These are phyloP conservation scores for Leptinotarsa lineolata DNA, from an alignment of 1,140 invertebrate species.

Conservation along the genomic window DNA sequence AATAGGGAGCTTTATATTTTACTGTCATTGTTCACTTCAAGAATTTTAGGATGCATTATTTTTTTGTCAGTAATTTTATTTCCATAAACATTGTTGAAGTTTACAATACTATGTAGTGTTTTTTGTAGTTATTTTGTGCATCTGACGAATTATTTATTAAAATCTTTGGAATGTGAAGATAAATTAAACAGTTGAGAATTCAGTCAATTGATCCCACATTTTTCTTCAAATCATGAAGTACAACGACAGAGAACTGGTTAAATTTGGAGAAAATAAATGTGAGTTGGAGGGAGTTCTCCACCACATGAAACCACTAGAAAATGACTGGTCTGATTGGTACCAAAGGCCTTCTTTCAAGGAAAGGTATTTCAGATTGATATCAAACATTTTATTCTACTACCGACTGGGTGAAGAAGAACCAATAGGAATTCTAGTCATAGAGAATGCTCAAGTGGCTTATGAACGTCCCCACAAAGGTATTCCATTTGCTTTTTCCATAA, in stretches of 20 bases:
- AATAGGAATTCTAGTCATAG: slow-evolving; percentile 50
- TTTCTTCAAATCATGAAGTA: slow-evolving; percentile 44
- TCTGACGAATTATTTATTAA: too few relatives aligned
- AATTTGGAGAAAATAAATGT: slow-evolving; percentile 42
- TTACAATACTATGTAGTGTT: too few relatives aligned
- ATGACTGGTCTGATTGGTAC: slow-evolving; percentile 55
- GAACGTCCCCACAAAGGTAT: slow-evolving; percentile 51
- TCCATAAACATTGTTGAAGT: too few relatives aligned
- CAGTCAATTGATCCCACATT: not conserved
- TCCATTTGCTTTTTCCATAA: slow-evolving; percentile 53
- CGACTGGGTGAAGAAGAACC: slow-evolving; percentile 51
- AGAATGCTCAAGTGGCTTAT: slow-evolving; percentile 53
- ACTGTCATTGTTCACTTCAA: too few relatives aligned
- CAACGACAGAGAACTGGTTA: slow-evolving; percentile 52
- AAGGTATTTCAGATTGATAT: slow-evolving; percentile 51
- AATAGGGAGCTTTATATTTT: too few relatives aligned
- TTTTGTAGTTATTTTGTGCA: too few relatives aligned
- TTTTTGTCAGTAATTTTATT: too few relatives aligned
- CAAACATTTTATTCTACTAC: slow-evolving; percentile 54
- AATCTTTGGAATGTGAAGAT: too few relatives aligned
- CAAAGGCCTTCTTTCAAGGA: slow-evolving; percentile 53
- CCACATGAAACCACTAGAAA: slow-evolving; percentile 52
- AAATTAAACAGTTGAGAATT: not conserved
- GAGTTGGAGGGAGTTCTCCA: slow-evolving; percentile 51
- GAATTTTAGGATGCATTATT: too few relatives aligned